Base-by-base conservation (phyloP, 1,140 invertebrate species). In the Pseudomyrmex flavicornis region DNA sequence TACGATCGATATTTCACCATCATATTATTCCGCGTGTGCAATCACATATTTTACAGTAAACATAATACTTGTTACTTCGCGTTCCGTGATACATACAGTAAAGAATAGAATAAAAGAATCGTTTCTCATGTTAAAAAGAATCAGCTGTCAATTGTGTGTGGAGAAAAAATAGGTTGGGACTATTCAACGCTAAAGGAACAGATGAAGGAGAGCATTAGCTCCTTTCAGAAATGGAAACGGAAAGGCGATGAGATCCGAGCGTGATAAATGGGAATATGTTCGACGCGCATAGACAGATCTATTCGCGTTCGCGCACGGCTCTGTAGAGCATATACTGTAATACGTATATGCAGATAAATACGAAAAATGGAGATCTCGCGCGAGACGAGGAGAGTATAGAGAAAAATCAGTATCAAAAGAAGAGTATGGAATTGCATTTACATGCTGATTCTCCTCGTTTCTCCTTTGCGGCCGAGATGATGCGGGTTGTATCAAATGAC, bases 341-440 rank as follows among this genome's bases (percentile, higher is more conserved):
- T 17, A 85, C 44, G 63, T 83, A 59, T 15, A 58, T 50, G 76
- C 54, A 44, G 66, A 70, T 72, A 80, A 70, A 72, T 72, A 50
- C 76, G 76, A 80, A 59, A 72, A 80, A 80, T 80, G 22, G 54
- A 58, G 44, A 80, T 80, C 35, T 35, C 66, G 44, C 58, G 66
- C 15, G 66, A 80, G 56, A 70, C 17, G 61, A 77, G 52, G 54
- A 26, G 62, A 35, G 17, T 22, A 35, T 35, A 5, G 48, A n/a
- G 46, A 48, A 75, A 75, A 80, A 88, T 83, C 26, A 17, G 77
- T 84, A 69, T 88, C 86, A 88, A 88, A 87, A 86, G 84, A 77
- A 65, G 35, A 73, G 56, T 63, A 88, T 90, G 66, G 80, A 76
- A 86, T 82, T 89, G 77, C 83, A 91, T 91, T 91, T 91, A 76